Evolutionary conservation across 2,113 vertebrate species (phyloP), one percentile per base, ranked within the genome.

Genomic region (Gymnorhina tibicen): DNA sequence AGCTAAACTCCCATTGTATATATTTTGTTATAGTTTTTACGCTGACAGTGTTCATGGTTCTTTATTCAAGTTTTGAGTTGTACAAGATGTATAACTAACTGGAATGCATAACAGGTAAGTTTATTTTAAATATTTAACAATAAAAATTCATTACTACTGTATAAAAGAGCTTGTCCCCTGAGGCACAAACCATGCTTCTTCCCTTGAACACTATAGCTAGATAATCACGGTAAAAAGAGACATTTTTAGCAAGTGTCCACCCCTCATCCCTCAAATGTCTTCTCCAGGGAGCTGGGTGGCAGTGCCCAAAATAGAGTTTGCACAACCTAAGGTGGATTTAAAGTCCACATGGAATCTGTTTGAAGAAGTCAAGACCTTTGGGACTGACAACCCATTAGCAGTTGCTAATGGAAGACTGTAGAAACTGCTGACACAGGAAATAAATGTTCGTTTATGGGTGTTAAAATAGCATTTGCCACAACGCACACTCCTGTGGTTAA

Each of bases 1-100:
- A 39, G 21, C 15, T 14, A 6, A 47, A 35, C 7, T 18, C 17
- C 17, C 2, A 2, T 15, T 2, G 5, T 23, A 9, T 32, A 11
- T 4, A 4, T 15, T 37, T 47, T 78, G 4, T n/a, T 85, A 32
- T 35, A 33, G 23, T 81, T 94, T 42, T 93, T 35, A 32, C 6
- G 3, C 14, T 73, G 42, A 26, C 15, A 20, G 3, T 24, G 16
- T 16, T 85, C 0, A 0, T 27, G 14, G 42, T 52, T 35, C 15
- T 75, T 63, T 37, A 22, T 58, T 62, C 17, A 49, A 32, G 5
- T 69, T 73, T 64, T 13, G 35, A 59, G 23, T 68, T 50, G 7
- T 39, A 52, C 9, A 22, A 53, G 47, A 20, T 1, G 2, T 59
- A 7, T 13, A 62, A 11, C 10, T 68, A n/a, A 17, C 16, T 72